These are phyloP conservation scores for Pristionchus japonicus DNA, from an alignment of 2,888 invertebrate species.

Conservation along the genomic window DNA sequence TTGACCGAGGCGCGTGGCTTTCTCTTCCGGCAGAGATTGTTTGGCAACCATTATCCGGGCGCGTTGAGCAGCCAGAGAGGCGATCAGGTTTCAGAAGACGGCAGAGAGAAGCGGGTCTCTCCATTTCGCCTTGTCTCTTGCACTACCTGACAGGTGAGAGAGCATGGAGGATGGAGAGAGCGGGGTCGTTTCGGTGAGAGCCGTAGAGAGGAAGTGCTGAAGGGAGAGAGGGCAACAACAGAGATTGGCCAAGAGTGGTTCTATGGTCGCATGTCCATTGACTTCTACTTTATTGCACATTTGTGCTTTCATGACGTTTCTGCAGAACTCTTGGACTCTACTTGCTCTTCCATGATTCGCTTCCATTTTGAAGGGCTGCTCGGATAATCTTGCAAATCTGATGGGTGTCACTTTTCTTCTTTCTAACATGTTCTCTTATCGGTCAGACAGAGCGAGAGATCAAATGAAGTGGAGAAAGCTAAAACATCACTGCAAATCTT, in stretches of 20 bases:
- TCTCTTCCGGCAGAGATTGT: neutral
- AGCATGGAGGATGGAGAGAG: neutral
- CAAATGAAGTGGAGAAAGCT: neutral
- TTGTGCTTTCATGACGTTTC: too few relatives aligned
- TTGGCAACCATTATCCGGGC: conserved; percentile 25
- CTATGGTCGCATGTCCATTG: neutral
- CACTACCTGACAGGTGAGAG: neutral
- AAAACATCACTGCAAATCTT: neutral
- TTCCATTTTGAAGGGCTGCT: neutral
- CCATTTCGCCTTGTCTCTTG: neutral
- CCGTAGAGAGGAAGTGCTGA: neutral
- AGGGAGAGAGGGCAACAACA: neutral
- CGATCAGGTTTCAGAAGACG: neutral
- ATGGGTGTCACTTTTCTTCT: neutral
- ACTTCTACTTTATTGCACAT: too few relatives aligned
- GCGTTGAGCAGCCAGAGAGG: neutral
- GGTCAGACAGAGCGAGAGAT: neutral
- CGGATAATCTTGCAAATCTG: neutral
- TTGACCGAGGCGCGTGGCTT: neutral
- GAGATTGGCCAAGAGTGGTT: neutral
- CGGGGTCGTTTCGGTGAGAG: neutral
- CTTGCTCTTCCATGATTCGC: neutral
- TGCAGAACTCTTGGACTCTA: neutral
- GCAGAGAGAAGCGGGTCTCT: neutral
- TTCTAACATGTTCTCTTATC: neutral